Percentiles rank a stretch among this genome's conserved stretches.
These are phyloP conservation scores for Lycopodina hypogea DNA, from an alignment of 37 sponge, comb jelly and placozoan genomes.

Conservation along the genomic window DNA sequence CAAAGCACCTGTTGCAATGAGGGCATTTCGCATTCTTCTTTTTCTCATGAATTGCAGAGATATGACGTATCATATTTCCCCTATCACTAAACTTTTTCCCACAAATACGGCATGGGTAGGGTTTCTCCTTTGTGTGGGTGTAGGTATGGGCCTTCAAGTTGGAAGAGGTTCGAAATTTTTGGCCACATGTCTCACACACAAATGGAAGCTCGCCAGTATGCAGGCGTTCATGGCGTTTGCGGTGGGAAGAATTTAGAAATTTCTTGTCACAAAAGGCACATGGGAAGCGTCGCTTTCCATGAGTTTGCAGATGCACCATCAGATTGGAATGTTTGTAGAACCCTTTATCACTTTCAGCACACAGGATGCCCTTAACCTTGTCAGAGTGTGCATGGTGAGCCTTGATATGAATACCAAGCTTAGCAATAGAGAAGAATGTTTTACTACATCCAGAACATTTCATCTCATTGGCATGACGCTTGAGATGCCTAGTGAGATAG, in stretches of 20 bases:
- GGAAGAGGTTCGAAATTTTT: conserved; percentile 26
- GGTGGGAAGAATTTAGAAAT: conserved; percentile 5
- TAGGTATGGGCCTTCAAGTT: conserved; percentile 23
- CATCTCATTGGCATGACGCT: conserved; percentile 14
- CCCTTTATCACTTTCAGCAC: conserved; percentile 15
- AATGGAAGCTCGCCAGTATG: conserved; percentile 17
- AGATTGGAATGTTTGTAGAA: conserved; percentile 31
- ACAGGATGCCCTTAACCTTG: conserved; percentile 14
- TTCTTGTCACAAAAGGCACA: conserved; percentile 30
- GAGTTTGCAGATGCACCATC: conserved; percentile 10
- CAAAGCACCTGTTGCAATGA: conserved; percentile 14
- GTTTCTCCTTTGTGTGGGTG: conserved; percentile 36
- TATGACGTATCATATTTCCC: conserved; percentile 34
- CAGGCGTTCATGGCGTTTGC: conserved; percentile 37
- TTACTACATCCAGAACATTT: conserved; percentile 22
- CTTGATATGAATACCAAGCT: conserved; percentile 8
- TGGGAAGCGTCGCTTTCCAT: conserved; percentile 15
- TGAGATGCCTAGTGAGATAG: conserved; percentile 3
- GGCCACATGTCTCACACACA: conserved; percentile 29
- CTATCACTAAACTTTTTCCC: conserved; percentile 32
- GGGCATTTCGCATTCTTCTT: conserved; percentile 17
- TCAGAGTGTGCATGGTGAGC: conserved; percentile 1
- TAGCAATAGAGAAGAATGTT: conserved; percentile 7
- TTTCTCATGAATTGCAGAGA: conserved; percentile 29
- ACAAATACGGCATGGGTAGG: conserved; percentile 24